Evolutionary conservation across 2,888 invertebrate genomes (phyloP).

Genomic region (Ceriagrion tenellum): DNA sequence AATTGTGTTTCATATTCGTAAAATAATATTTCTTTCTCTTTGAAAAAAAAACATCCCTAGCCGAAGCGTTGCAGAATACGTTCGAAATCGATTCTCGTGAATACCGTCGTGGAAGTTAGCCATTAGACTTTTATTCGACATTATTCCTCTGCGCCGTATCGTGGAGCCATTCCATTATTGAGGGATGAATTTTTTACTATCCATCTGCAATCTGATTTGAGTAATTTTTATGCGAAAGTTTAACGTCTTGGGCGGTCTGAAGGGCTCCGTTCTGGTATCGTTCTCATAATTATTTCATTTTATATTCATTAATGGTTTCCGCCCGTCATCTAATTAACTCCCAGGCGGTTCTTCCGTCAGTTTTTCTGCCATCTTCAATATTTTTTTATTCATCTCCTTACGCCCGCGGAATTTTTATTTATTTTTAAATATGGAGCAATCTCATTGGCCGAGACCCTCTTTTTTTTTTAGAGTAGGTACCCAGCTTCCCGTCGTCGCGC

Average conservation of each 20-base stretch:
- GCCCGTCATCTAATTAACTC: neutral
- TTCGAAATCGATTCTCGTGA: too few species aligned
- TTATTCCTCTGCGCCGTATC: too few species aligned
- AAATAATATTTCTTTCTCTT: too few species aligned
- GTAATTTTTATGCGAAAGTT: neutral
- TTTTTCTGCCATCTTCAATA: neutral
- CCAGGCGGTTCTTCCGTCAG: neutral
- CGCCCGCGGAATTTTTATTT: neutral
- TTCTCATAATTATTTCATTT: neutral
- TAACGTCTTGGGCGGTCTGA: neutral
- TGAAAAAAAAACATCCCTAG: neutral
- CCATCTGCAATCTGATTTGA: too few species aligned
- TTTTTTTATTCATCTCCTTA: neutral
- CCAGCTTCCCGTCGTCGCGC: neutral
- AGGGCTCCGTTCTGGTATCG: neutral
- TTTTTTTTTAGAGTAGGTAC: neutral
- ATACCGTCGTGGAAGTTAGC: too few species aligned
- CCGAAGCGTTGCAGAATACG: neutral
- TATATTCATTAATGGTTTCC: neutral
- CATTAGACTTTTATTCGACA: too few species aligned
- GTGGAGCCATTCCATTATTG: too few species aligned
- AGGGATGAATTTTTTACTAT: too few species aligned
- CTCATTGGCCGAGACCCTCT: neutral
- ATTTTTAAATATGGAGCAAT: neutral
- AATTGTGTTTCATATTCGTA: too few species aligned